Evolutionary conservation across 2,797 vertebrate genomes (phyloP).

Genomic region (Muraenolepis orangiensis): DNA sequence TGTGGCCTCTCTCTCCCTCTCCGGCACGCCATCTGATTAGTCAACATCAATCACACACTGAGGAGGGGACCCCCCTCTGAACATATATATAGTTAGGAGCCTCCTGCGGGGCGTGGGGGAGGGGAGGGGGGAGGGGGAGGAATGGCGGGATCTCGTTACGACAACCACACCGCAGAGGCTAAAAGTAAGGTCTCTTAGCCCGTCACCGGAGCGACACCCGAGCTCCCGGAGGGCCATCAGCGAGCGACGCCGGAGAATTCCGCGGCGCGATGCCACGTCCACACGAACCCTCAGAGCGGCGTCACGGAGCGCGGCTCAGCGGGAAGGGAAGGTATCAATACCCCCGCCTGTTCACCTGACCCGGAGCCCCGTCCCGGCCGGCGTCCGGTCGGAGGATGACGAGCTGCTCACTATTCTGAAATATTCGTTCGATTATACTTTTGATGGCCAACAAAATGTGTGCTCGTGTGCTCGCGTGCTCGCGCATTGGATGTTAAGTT

Average conservation of each 20-base stretch:
- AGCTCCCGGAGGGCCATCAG: constrained; percentile 67
- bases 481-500: too few species aligned
- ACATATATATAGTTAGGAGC: constrained; percentile 73
- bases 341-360: constrained; percentile 43
- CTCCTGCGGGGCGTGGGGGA: constrained; percentile 34
- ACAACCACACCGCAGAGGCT: constrained; percentile 67
- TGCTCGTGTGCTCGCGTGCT: too few species aligned
- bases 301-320: constrained; percentile 58
- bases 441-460: too few species aligned
- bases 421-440: too few species aligned
- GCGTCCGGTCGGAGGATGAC: neutral
- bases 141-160: constrained; percentile 68
- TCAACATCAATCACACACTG: constrained; percentile 72
- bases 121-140: constrained; percentile 24
- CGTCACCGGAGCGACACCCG: constrained; percentile 71
- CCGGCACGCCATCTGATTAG: constrained; percentile 65
- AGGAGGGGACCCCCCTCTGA: constrained; percentile 66
- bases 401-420: too few species aligned
- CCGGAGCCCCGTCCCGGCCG: constrained; percentile 2
- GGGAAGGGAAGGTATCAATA: constrained; percentile 52
- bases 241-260: constrained; percentile 66
- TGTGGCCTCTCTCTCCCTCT: too few species aligned
- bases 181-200: constrained; percentile 78
- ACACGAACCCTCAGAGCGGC: constrained; percentile 64
- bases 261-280: constrained; percentile 61